Base-by-base conservation (phyloP, 2,797 vertebrate species). In the Cynopterus sphinx region DNA sequence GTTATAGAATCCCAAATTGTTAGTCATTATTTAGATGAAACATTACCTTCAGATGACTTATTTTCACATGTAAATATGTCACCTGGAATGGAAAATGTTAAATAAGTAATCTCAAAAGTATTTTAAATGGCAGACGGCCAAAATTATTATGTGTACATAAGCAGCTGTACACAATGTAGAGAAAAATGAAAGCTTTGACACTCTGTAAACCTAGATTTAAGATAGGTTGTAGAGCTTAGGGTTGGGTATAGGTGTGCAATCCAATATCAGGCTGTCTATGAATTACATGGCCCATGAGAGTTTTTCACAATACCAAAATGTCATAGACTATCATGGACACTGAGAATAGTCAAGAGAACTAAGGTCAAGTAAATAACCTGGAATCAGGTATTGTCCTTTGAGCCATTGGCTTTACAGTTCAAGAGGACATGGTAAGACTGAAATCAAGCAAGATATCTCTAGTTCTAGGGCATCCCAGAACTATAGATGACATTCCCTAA, bases 81-180 rank as follows among this genome's bases (percentile, higher is more conserved):
- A 93, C 87, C 57, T 81, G 49, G 85, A 95, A 78, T 82, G 26
- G 12, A 68, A 89, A 94, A 67, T 79, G n/a, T 61, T 95, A 86
- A 95, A 74, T 90, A 91, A 77, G 17, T 82, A 78, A 91, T 91
- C 81, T 81, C 59, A 81, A 92, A 94, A 85, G 15, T 77, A 81
- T 84, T 91, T 94, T 81, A 91, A 79, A 55, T 68, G 24, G 36
- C 59, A 90, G 78, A 91, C 87, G 65, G 15, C 33, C 87, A 70
- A 92, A 85, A 88, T 84, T 81, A 68, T 78, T 83, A 19, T 4
- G 26, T 39, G 39, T 12, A 13, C 33, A 41, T 19, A 78, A 2
- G 26, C 2, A 75, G 13, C 13, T 15, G 0, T 24, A 24, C 7
- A 12, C 11, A 89, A 71, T 3, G 7, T 17, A 71, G n/a, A 9